Evolutionary conservation across 92 coral and sea anemone species (phyloP).

Genomic region (Metridium senile): DNA sequence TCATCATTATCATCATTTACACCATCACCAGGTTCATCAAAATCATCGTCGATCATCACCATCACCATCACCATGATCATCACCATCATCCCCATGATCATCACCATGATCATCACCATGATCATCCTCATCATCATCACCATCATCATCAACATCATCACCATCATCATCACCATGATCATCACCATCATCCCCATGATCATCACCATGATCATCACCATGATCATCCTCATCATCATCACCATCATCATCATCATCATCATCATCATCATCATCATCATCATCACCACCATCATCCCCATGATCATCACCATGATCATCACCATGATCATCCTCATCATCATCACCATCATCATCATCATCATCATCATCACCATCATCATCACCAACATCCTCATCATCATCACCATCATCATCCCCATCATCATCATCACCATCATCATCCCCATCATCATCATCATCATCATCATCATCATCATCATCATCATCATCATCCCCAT

Average conservation of each 20-base stretch:
- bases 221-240: not conserved
- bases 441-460: not conserved
- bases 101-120: not conserved
- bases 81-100: not conserved
- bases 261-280: not conserved
- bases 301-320: not conserved
- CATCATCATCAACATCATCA: slow-evolving; percentile 5
- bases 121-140: not conserved
- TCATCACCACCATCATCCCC: not conserved
- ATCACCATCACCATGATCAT: not conserved
- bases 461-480: not conserved
- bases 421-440: not conserved
- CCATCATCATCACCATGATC: not conserved
- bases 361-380: not conserved
- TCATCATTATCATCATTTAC: not conserved
- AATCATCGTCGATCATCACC: not conserved
- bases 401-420: not conserved
- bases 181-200: not conserved
- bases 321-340: not conserved
- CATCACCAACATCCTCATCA: not conserved
- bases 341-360: not conserved
- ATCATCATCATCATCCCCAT: not conserved
- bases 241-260: not conserved
- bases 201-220: not conserved
- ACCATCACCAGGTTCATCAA: not conserved